Conservation (phyloP, 2,113 vertebrate genomes). For the Tichodroma muraria region DNA sequence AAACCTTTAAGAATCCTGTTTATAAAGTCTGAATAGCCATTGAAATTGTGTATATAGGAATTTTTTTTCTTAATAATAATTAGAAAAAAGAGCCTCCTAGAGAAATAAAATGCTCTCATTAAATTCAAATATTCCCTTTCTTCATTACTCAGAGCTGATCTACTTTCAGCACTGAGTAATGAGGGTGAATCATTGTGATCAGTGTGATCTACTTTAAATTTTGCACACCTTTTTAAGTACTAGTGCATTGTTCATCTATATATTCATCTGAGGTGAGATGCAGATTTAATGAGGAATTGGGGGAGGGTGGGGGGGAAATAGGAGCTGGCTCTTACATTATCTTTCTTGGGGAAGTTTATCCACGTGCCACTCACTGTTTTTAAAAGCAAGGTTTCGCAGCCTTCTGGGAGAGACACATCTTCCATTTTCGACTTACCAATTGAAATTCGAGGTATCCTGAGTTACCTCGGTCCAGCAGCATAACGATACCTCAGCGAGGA, state of each 20-base stretch:
- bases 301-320: accelerated
- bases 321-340: background rate
- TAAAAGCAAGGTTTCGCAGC: background rate
- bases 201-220: background rate
- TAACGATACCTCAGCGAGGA: background rate
- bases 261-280: background rate
- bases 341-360: background rate
- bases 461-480: background rate
- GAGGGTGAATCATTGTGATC: too few species aligned
- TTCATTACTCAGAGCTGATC: background rate
- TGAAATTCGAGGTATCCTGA: background rate
- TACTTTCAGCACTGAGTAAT: too few species aligned
- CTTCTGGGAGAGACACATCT: background rate
- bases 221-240: background rate
- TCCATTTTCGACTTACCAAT: background rate
- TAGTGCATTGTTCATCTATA: background rate
- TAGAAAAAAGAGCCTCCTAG: background rate
- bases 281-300: background rate
- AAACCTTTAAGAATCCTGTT: background rate
- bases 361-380: background rate
- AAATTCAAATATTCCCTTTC: background rate
- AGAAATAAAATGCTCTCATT: background rate
- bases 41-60: background rate
- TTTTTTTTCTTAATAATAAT: background rate
- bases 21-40: background rate